Conservation (phyloP, 1,140 invertebrate genomes). For the Drosophila chauvacae region DNA sequence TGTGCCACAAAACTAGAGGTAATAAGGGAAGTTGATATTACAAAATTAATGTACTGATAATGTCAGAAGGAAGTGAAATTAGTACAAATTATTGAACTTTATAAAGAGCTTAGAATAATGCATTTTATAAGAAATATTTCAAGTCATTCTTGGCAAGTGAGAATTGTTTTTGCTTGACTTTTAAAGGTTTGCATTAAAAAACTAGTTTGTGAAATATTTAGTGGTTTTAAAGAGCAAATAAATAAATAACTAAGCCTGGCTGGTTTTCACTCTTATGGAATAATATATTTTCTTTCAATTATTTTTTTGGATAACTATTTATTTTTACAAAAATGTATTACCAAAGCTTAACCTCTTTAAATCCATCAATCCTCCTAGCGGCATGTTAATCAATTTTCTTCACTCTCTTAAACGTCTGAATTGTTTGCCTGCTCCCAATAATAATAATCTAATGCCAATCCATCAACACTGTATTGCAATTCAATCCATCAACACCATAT, state of each 20-base stretch:
- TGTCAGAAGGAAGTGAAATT: neutral
- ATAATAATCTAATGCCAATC: constrained; percentile 51
- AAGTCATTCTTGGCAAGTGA: neutral
- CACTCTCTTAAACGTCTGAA: constrained; percentile 23
- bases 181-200: neutral
- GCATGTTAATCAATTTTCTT: constrained; percentile 38
- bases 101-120: neutral
- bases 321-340: too few species aligned
- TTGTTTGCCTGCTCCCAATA: constrained; percentile 43
- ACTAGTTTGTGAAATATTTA: neutral
- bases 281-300: too few species aligned
- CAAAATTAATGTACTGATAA: neutral
- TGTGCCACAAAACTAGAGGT: neutral
- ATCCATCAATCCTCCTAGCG: neutral
- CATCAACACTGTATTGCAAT: constrained; percentile 42
- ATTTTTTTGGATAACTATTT: neutral
- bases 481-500: constrained; percentile 48
- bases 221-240: neutral
- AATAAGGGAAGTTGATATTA: neutral
- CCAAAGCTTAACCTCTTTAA: neutral
- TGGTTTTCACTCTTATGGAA: neutral
- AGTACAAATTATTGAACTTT: neutral
- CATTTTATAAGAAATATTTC: neutral
- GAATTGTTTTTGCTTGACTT: neutral
- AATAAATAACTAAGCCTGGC: too few species aligned